Percentiles rank a stretch among this genome's conserved stretches.
These are phyloP conservation scores for Heloderma charlesbogerti DNA, from an alignment of 2,113 vertebrate genomes.

Conservation along the genomic window DNA sequence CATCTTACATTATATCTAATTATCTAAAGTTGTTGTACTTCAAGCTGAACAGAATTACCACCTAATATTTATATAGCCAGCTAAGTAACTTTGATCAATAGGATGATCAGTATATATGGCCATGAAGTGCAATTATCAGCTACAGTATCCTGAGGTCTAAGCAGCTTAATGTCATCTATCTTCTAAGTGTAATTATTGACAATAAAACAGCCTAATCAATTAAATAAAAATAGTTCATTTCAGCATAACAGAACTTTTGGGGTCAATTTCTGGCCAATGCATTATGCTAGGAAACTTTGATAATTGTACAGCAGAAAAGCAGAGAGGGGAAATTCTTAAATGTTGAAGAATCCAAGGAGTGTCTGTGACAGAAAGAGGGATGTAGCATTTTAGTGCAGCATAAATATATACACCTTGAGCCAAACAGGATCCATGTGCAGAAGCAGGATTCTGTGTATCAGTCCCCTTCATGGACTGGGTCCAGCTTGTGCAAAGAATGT, in stretches of 20 bases:
- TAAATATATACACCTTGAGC: conserved; percentile 9
- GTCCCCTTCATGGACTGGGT: not conserved
- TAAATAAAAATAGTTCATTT: conserved; percentile 65
- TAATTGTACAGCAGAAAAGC: not conserved
- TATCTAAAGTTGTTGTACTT: conserved; percentile 71
- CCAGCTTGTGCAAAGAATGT: not conserved
- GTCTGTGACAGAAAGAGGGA: not conserved
- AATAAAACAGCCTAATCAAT: conserved; percentile 61
- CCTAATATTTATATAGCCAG: conserved; percentile 26
- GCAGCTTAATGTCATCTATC: conserved; percentile 53
- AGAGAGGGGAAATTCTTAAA: conserved; percentile 9
- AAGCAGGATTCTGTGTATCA: not conserved
- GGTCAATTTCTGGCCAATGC: conserved; percentile 28
- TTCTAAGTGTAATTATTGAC: conserved; percentile 61
- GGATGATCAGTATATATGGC: not conserved
- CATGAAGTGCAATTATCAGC: conserved; percentile 41
- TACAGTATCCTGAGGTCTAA: conserved; percentile 36
- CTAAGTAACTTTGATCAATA: conserved; percentile 51
- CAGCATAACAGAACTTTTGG: conserved; percentile 64
- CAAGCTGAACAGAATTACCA: conserved; percentile 67
- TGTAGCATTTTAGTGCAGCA: not conserved
- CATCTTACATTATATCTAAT: conserved; percentile 71
- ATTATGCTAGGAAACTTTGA: conserved; percentile 32
- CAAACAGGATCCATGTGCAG: not conserved
- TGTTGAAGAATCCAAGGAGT: not conserved